phyloP scores from a whole-genome alignment of 2,888 invertebrate species.

The Myopa tessellatipennis region DNA sequence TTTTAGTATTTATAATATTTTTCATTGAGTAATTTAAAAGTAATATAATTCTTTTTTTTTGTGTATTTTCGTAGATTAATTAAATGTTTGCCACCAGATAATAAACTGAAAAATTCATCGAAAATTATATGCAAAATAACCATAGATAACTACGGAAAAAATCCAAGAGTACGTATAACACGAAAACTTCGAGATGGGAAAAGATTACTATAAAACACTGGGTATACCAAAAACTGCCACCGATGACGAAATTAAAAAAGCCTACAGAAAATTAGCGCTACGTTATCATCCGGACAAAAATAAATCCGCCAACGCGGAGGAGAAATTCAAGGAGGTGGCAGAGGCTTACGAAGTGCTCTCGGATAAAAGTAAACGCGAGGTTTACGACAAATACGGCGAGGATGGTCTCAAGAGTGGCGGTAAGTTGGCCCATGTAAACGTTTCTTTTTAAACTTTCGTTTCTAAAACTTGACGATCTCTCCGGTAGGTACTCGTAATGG shows the following conservation, averaged over 20 bases:
- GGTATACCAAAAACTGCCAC: conserved; percentile 87
- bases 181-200: conserved; percentile 80
- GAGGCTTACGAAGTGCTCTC: conserved; percentile 98
- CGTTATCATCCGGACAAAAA: conserved; percentile 99
- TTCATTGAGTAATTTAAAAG: too few relatives aligned
- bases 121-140: neutral
- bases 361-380: conserved; percentile 93
- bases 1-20: too few relatives aligned
- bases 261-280: conserved; percentile 94
- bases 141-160: neutral
- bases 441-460: neutral
- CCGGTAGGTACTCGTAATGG: conserved; percentile 73
- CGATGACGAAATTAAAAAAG: conserved; percentile 98
- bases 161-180: neutral
- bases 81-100: too few relatives aligned
- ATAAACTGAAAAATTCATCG: too few relatives aligned
- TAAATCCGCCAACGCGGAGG: conserved; percentile 93
- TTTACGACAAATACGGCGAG: conserved; percentile 94
- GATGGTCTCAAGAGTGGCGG: conserved; percentile 88
- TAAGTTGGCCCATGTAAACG: conserved; percentile 42
- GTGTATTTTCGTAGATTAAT: too few relatives aligned
- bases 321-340: conserved; percentile 95
- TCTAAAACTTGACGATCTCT: neutral
- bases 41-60: too few relatives aligned
- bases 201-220: conserved; percentile 96